Evolutionary conservation across 1,140 invertebrate species (phyloP), one percentile per base, ranked within the genome.

Genomic region (Vollenhovia emeryi): DNA sequence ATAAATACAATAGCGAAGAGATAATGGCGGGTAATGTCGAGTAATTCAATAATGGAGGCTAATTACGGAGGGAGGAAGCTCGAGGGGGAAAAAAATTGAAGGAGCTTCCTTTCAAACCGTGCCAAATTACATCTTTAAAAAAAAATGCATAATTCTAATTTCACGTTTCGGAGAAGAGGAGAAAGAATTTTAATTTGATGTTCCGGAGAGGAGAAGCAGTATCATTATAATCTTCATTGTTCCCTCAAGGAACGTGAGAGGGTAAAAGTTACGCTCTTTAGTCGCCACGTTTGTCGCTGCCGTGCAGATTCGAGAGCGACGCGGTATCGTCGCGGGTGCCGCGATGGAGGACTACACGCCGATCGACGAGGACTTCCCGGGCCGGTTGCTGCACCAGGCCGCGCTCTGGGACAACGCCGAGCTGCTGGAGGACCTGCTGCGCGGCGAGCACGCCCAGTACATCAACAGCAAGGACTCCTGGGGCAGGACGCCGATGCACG

Each of bases 371-470:
- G 97, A 98, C 93, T 98, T 98, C 93, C 97, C 97, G 83, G 97
- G 97, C 8, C 96, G 97, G 73, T 92, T 98, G 18, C 93, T 98
- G 27, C 97, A 98, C 89, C 97, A 98, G 96, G 98, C 98, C 21
- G 98, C 98, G 4, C 93, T 99, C 27, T 99, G 98, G 98, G 98
- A 99, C 94, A 99, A 99, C 93, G 96, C 97, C 13, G 98, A 99
- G 91, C 95, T 99, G 1, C 94, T 99, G 36, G 96, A 97, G 92
- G 98, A 98, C 94, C 94, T 99, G 45, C 90, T 99, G 3, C 95
- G 96, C 73, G 97, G 97, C 2, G 97, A 97, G 43, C 96, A 97
- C 88, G 93, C 96, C 36, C 93, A 95, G n/a, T 96, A 96, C 62
- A 96, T 98, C 21, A 97, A 98, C 93, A 96, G 96, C 66, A 96